These are phyloP conservation scores for Morpho deidamia DNA, from an alignment of 2,888 invertebrate genomes.

Conservation along the genomic window DNA sequence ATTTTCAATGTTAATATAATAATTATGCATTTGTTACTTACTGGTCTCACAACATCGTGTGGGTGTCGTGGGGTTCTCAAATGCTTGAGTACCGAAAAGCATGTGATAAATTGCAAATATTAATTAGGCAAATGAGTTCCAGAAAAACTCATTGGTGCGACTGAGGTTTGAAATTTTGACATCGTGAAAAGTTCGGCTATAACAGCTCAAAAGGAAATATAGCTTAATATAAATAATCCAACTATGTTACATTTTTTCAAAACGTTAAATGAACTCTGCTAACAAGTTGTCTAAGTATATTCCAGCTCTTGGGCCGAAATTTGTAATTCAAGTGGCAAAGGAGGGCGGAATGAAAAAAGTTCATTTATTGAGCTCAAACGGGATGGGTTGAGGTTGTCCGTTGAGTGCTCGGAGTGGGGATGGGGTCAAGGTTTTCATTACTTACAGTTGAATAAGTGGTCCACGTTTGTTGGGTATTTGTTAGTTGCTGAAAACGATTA, in stretches of 20 bases:
- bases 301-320: slow-evolving; percentile 27
- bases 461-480: slow-evolving; percentile 10
- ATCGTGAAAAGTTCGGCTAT: no score
- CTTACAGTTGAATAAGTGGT: slow-evolving; percentile 16
- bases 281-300: slow-evolving; percentile 13
- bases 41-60: no score
- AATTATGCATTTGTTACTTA: no score
- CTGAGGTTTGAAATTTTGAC: no score
- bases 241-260: background rate
- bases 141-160: no score
- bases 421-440: slow-evolving; percentile 22
- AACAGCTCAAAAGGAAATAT: no score
- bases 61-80: no score
- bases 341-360: slow-evolving; percentile 35
- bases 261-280: background rate
- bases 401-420: slow-evolving; percentile 13
- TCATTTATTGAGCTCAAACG: slow-evolving; percentile 22
- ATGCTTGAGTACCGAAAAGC: no score
- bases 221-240: background rate
- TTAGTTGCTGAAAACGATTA: slow-evolving; percentile 2
- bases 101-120: no score
- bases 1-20: background rate
- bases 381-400: slow-evolving; percentile 17
- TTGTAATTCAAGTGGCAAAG: slow-evolving; percentile 28
- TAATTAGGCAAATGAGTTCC: no score